Percentiles rank a stretch among this genome's conserved stretches.
Evolutionary conservation across 2,888 invertebrate genomes (phyloP).

Genomic region (Hofmannophila pseudospretella): DNA sequence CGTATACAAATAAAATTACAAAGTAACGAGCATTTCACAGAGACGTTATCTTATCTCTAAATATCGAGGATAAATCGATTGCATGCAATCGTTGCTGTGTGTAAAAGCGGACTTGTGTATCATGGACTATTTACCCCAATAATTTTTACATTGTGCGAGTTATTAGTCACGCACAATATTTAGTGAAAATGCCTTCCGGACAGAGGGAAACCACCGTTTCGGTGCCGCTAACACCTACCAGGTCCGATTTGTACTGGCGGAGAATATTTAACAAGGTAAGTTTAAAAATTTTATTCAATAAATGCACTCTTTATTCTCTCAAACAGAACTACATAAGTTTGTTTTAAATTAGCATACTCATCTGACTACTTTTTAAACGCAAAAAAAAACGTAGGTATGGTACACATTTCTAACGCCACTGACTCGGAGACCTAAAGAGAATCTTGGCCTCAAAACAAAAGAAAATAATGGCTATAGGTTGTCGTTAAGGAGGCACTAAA

Average conservation of each 20-base stretch:
- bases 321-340: too few relatives aligned
- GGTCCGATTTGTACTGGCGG: slow-evolving; percentile 70
- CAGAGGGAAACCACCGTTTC: slow-evolving; percentile 58
- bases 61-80: slow-evolving; percentile 36
- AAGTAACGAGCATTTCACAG: slow-evolving; percentile 22
- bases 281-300: slow-evolving; percentile 14
- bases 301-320: too few relatives aligned
- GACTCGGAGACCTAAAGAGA: too few relatives aligned
- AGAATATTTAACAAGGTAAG: slow-evolving; percentile 71
- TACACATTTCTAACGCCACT: too few relatives aligned
- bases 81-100: slow-evolving; percentile 32
- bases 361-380: too few relatives aligned
- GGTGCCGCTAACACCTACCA: slow-evolving; percentile 61
- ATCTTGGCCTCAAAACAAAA: too few relatives aligned
- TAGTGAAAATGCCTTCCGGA: slow-evolving; percentile 55
- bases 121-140: slow-evolving; percentile 31
- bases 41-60: slow-evolving; percentile 46
- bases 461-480: too few relatives aligned
- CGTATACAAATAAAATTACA: slow-evolving; percentile 17
- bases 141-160: slow-evolving; percentile 23
- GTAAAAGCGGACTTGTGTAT: slow-evolving; percentile 21
- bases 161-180: slow-evolving; percentile 25
- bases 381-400: too few relatives aligned
- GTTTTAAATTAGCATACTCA: too few relatives aligned
- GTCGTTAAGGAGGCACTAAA: too few relatives aligned